Base-by-base conservation (phyloP, 2,888 invertebrate genomes). In the Aromia moschata region DNA sequence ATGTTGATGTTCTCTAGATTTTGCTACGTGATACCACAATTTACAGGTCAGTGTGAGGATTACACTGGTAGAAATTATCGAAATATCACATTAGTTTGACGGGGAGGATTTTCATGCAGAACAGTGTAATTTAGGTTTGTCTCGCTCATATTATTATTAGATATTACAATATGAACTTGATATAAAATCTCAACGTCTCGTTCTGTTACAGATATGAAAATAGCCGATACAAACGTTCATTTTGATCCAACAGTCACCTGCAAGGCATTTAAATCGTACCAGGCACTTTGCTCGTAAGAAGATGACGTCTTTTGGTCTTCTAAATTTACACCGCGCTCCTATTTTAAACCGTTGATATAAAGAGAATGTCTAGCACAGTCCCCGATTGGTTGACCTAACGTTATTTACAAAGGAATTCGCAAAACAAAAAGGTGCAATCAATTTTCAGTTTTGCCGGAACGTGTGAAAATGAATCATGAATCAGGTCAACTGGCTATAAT, bases 291-390 rank as follows among this genome's bases (percentile, higher is more conserved):
- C 20, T 11, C 36, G 17, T 16, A 15, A 40, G 17, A 47, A 16
- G 37, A 37, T 49, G 49, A 49, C 38, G 49, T 49, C 25, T 7
- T 12, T 49, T 38, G 3, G 18, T 36, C 9, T 20, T 43, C 38
- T 15, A 40, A 49, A 49, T 40, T 18, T 49, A 49, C 17, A 49
- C 37, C 14, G 1, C 15, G 25, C 4, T 12, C n/a, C 15, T 49
- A 49, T 49, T 49, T 49, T 49, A 18, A 20, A 11, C 7, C 12
- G 18, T 43, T 43, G 18, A 43, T 43, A 43, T 7, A 11, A 5
- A 43, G 14, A 40, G 18, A 40, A n/a, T 17, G n/a, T 11, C 9
- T n/a, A 17, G 16, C 17, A 40, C 17, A 10, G 40, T 25, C 20
- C 14, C 43, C 25, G 20, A 14, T 43, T 43, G 12, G 43, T 25